A percentile compares a stretch with the other conserved stretches of the same genome.
phyloP scores from a whole-genome alignment of 2,797 vertebrate genomes.

The Smutsia temminckii region DNA sequence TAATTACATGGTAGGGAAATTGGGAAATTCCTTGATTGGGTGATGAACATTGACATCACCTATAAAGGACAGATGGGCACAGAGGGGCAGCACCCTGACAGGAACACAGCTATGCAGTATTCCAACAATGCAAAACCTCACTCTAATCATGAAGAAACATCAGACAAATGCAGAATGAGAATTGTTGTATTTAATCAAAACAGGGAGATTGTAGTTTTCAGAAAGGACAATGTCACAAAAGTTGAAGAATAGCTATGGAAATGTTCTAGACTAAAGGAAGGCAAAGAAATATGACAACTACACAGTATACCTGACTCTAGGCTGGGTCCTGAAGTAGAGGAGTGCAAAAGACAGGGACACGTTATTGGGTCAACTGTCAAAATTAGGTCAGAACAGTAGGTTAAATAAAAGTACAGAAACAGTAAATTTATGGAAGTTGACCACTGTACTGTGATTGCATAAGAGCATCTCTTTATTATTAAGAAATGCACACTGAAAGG shows the following conservation, averaged over 20 bases:
- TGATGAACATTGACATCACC: neutral
- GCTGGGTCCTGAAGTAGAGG: neutral
- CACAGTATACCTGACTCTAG: neutral
- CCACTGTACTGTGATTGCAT: neutral
- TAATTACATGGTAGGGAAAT: neutral
- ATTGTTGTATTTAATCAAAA: neutral
- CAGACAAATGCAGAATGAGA: neutral
- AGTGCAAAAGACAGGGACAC: neutral
- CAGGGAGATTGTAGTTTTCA: neutral
- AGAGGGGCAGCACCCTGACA: neutral
- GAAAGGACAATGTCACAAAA: neutral
- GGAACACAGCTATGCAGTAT: neutral
- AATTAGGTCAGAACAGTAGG: neutral
- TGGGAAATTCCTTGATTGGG: neutral
- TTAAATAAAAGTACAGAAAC: neutral
- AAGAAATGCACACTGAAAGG: neutral
- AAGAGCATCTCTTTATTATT: neutral
- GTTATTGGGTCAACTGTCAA: neutral
- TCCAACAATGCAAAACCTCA: neutral
- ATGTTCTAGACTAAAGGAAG: neutral
- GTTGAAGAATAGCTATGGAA: neutral
- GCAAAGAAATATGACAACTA: neutral
- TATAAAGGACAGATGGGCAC: neutral
- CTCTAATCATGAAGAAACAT: neutral
- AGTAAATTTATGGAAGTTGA: neutral